Evolutionary conservation across 2,113 vertebrate genomes (phyloP).

Genomic region (Calidris pygmaea): DNA sequence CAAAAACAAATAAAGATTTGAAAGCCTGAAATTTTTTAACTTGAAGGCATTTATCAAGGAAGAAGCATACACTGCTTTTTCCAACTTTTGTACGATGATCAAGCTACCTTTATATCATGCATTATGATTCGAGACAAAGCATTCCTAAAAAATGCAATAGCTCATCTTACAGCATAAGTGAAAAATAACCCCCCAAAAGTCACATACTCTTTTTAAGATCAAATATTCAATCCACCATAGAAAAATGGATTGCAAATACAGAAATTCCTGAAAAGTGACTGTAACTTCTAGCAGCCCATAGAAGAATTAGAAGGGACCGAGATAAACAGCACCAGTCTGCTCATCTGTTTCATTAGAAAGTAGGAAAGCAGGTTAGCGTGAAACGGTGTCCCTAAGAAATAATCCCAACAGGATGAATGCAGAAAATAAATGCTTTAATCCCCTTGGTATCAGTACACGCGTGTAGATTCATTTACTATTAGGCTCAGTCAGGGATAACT

Average conservation of each 20-base stretch:
- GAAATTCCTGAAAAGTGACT: not conserved
- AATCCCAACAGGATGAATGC: not conserved
- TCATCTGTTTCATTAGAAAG: not conserved
- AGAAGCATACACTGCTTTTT: not conserved
- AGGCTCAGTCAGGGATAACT: not conserved
- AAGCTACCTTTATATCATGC: not conserved
- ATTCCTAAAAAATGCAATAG: not conserved
- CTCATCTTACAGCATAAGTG: not conserved
- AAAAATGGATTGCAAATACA: not conserved
- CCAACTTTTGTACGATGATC: not conserved
- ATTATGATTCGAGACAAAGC: not conserved
- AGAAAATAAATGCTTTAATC: not conserved
- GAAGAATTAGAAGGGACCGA: not conserved
- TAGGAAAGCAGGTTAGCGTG: not conserved
- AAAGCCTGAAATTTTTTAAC: not conserved
- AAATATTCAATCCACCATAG: not conserved
- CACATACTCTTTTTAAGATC: not conserved
- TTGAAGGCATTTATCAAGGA: not conserved
- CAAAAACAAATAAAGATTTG: not conserved
- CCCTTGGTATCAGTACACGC: not conserved
- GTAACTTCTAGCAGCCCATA: not conserved
- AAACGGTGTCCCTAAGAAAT: not conserved
- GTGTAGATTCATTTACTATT: not conserved
- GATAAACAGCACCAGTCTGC: not conserved
- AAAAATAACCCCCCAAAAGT: not conserved